These are phyloP conservation scores for Protaetia brevitarsis DNA, from an alignment of 1,140 invertebrate genomes.

Conservation along the genomic window DNA sequence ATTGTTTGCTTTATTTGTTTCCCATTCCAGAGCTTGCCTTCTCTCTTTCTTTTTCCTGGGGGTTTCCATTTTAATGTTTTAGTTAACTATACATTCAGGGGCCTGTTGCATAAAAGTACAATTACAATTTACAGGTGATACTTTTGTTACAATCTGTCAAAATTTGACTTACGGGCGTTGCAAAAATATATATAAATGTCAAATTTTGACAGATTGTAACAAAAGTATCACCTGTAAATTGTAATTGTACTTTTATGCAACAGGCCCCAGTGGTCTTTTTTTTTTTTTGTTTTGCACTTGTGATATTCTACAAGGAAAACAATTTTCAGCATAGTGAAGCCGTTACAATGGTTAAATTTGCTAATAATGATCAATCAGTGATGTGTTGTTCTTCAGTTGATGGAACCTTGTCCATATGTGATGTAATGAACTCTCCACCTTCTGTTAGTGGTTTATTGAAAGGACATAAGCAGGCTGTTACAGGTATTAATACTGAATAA, in stretches of 20 bases:
- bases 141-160: too few species aligned
- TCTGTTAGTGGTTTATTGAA: conserved; percentile 69
- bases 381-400: conserved; percentile 80
- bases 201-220: too few species aligned
- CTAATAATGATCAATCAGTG: conserved; percentile 78
- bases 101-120: too few species aligned
- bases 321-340: conserved; percentile 65
- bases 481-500: conserved; percentile 55
- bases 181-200: too few species aligned
- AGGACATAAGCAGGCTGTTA: conserved; percentile 73
- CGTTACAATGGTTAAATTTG: conserved; percentile 83
- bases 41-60: not conserved
- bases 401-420: conserved; percentile 77
- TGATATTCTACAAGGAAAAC: not conserved
- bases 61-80: not conserved
- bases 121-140: too few species aligned
- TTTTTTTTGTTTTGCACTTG: not conserved
- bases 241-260: too few species aligned
- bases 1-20: too few species aligned
- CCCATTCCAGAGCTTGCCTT: too few species aligned
- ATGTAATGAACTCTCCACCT: conserved; percentile 67
- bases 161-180: too few species aligned
- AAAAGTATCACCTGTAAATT: too few species aligned
- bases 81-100: too few species aligned
- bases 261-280: too few species aligned